These are phyloP conservation scores for Lycocorax pyrrhopterus DNA, from an alignment of 2,113 vertebrate species.

Conservation along the genomic window DNA sequence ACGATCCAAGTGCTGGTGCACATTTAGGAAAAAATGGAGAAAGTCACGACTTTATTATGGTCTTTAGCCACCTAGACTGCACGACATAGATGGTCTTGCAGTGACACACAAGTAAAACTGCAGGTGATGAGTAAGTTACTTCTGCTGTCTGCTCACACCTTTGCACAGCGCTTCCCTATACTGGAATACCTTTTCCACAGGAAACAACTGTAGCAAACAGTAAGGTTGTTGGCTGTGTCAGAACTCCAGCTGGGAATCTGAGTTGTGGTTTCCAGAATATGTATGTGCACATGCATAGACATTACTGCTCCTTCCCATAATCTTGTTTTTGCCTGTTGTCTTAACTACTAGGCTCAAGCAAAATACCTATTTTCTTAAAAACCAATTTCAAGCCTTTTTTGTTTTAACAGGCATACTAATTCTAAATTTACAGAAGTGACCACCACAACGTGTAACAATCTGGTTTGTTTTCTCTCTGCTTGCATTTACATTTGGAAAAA, in stretches of 20 bases:
- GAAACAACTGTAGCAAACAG: not conserved
- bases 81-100: not conserved
- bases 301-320: not conserved
- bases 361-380: not conserved
- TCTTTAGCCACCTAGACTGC: not conserved
- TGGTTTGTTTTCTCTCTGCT: not conserved
- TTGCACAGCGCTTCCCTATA: not conserved
- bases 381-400: not conserved
- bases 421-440: not conserved
- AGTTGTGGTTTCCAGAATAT: not conserved
- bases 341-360: not conserved
- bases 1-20: not conserved
- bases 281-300: accelerated
- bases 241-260: not conserved
- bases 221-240: not conserved
- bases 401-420: not conserved
- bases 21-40: not conserved
- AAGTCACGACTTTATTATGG: not conserved
- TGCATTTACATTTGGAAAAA: not conserved
- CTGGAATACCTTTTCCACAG: not conserved
- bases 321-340: not conserved
- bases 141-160: not conserved
- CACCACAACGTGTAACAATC: not conserved
- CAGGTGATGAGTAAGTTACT: not conserved
- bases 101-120: not conserved